Evolutionary conservation across 2,113 vertebrate genomes (phyloP).

Genomic region (Gobius niger): DNA sequence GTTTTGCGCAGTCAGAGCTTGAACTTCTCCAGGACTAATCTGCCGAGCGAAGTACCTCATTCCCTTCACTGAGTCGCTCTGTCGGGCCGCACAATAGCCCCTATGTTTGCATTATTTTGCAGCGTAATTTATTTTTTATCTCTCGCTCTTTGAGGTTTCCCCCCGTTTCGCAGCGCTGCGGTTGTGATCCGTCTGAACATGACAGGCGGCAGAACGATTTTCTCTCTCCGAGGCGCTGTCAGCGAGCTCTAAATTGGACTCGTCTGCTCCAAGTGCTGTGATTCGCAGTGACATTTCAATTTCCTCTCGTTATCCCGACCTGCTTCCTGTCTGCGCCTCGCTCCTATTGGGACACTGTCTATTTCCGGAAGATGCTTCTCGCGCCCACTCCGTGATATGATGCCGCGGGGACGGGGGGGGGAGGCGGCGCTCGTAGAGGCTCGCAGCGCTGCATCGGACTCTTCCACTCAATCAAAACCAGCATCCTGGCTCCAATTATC

Average conservation of each 20-base stretch:
- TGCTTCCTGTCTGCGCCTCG: conserved; percentile 33
- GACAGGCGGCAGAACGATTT: conserved; percentile 50
- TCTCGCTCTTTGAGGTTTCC: conserved; percentile 26
- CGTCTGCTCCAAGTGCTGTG: conserved; percentile 60
- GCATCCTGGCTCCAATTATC: too few relatives aligned
- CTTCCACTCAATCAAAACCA: too few relatives aligned
- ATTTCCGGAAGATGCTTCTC: conserved; percentile 31
- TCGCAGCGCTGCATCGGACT: too few relatives aligned
- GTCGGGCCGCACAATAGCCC: neutral
- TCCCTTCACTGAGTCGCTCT: neutral
- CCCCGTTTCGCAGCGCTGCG: neutral
- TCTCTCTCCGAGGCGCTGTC: conserved; percentile 61
- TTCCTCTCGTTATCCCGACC: conserved; percentile 67
- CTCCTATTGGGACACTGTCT: conserved; percentile 26
- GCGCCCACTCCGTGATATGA: conserved; percentile 20
- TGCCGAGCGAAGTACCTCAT: neutral
- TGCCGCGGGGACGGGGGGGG: conserved; percentile 3
- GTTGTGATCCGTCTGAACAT: conserved; percentile 45
- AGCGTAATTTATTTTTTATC: conserved; percentile 7
- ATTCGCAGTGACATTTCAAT: conserved; percentile 76
- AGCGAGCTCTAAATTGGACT: conserved; percentile 54
- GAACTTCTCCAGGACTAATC: conserved; percentile 35
- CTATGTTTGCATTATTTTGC: conserved; percentile 28
- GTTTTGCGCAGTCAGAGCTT: conserved; percentile 32
- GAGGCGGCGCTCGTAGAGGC: too few relatives aligned